Evolutionary conservation across 2,797 vertebrate genomes (phyloP).

Genomic region (Microtus obscurus): DNA sequence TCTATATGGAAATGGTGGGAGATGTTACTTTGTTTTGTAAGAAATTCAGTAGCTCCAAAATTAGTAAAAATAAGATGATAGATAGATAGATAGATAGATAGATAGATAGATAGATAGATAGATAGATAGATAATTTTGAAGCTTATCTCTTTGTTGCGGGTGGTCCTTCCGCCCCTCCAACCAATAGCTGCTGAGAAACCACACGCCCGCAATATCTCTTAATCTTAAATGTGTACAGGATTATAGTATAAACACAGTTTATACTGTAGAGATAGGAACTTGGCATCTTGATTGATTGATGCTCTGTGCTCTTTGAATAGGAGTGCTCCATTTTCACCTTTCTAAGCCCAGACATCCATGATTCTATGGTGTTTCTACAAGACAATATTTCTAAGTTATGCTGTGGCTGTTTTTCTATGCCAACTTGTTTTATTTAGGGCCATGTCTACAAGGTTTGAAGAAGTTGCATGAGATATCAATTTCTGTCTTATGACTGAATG

Average conservation of each 20-base stretch:
- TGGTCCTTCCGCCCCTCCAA: no score
- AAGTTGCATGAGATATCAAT: neutral
- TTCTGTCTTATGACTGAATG: neutral
- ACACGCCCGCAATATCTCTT: no score
- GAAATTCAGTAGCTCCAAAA: neutral
- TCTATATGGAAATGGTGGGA: neutral
- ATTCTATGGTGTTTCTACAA: neutral
- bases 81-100: neutral
- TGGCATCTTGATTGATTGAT: neutral
- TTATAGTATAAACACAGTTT: neutral
- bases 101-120: no score
- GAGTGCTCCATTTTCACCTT: neutral
- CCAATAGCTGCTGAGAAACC: no score
- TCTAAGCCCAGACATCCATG: accelerated
- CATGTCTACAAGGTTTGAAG: neutral
- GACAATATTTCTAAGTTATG: neutral
- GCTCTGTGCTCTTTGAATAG: neutral
- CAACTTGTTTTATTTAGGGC: neutral
- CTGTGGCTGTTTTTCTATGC: neutral
- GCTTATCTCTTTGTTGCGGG: no score
- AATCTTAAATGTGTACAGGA: neutral
- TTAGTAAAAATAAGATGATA: neutral
- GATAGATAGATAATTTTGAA: neutral
- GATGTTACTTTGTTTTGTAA: neutral
- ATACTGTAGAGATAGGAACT: neutral